Percentiles rank a stretch among this genome's conserved stretches.
These are phyloP conservation scores for Rhagoletis zephyria DNA, from an alignment of 1,140 invertebrate species.

Conservation along the genomic window DNA sequence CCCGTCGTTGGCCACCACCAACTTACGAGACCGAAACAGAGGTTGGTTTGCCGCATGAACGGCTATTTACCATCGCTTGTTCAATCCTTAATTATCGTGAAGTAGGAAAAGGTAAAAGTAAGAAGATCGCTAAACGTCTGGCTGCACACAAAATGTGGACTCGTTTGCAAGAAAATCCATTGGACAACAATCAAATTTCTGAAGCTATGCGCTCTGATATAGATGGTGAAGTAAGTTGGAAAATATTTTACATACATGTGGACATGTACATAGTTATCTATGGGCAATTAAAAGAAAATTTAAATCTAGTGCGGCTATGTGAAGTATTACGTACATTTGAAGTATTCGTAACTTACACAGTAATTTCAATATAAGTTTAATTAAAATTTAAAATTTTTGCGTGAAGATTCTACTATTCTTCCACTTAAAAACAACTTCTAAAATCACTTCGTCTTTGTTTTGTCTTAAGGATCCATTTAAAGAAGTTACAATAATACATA, in stretches of 20 bases:
- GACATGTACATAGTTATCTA: too few species aligned
- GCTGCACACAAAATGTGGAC: slow-evolving; percentile 95
- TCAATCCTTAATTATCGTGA: slow-evolving; percentile 87
- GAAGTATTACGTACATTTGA: too few species aligned
- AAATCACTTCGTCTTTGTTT: too few species aligned
- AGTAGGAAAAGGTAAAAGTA: slow-evolving; percentile 91
- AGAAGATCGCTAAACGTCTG: slow-evolving; percentile 94
- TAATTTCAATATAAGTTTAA: too few species aligned
- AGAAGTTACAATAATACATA: background rate
- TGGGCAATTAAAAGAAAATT: too few species aligned
- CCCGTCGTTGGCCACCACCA: slow-evolving; percentile 92
- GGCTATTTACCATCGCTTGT: slow-evolving; percentile 93
- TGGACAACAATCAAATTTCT: slow-evolving; percentile 77
- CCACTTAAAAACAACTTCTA: too few species aligned
- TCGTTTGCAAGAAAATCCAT: slow-evolving; percentile 82
- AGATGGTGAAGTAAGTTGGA: slow-evolving; percentile 68
- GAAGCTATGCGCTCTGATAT: slow-evolving; percentile 74
- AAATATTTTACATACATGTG: background rate
- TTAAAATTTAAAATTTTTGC: too few species aligned
- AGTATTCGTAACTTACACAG: too few species aligned
- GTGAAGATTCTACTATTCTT: too few species aligned
- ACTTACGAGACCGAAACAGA: slow-evolving; percentile 92
- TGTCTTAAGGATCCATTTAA: background rate
- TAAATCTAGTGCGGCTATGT: too few species aligned
- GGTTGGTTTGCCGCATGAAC: slow-evolving; percentile 91